These are phyloP conservation scores for Dysidea cf. avara DNA, from an alignment of 37 sponge, comb jelly and placozoan species.

Conservation along the genomic window DNA sequence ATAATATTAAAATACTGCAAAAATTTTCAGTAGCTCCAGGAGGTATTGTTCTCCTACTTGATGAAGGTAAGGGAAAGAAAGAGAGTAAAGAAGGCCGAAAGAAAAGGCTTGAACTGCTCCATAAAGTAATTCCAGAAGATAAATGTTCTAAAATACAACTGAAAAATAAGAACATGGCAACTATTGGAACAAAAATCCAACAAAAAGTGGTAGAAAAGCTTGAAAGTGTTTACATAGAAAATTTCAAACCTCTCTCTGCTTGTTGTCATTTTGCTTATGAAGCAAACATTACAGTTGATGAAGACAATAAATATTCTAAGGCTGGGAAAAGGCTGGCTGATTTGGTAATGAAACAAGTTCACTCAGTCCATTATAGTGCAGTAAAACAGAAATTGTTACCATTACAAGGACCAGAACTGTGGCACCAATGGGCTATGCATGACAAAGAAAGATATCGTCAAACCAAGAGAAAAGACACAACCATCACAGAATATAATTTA, in stretches of 20 bases:
- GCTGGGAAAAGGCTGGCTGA: background rate
- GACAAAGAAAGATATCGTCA: slow-evolving; percentile 18
- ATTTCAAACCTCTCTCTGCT: background rate
- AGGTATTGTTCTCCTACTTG: background rate
- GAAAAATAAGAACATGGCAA: background rate
- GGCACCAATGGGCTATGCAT: slow-evolving; percentile 25
- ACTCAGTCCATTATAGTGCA: background rate
- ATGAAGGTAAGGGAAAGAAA: background rate
- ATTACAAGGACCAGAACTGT: slow-evolving; percentile 21
- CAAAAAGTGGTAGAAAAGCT: background rate
- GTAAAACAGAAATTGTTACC: slow-evolving; percentile 23
- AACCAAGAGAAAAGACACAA: background rate
- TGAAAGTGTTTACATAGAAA: background rate
- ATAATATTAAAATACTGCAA: slow-evolving; percentile 1
- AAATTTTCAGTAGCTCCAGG: slow-evolving; percentile 9
- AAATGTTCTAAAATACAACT: background rate
- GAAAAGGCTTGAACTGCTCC: background rate
- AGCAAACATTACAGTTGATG: slow-evolving; percentile 17
- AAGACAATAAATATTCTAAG: slow-evolving; percentile 7
- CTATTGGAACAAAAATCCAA: background rate
- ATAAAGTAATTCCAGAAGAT: background rate
- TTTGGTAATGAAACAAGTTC: background rate
- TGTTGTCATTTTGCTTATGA: background rate
- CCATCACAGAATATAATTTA: background rate
- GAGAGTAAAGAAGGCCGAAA: too few species aligned